phyloP scores from a whole-genome alignment of 2,797 vertebrate species.

The Astyanax mexicanus region DNA sequence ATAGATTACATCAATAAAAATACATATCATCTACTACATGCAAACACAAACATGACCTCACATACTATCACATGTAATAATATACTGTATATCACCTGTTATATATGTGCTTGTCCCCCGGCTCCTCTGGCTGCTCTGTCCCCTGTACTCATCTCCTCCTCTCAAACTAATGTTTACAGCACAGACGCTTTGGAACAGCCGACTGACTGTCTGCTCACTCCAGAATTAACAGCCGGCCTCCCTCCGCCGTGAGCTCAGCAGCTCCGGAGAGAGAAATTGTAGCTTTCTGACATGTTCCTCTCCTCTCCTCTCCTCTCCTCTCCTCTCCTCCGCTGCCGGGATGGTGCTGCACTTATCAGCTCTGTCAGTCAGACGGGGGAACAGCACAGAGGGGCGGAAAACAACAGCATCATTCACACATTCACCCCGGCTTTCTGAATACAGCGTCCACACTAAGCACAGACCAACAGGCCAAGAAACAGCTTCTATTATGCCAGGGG shows the following conservation, averaged over 20 bases:
- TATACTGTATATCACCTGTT: conserved; percentile 2
- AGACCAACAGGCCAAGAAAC: neutral
- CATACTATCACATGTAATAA: neutral
- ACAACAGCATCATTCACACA: conserved; percentile 59
- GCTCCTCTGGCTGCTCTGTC: conserved; percentile 7
- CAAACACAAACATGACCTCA: too few relatives aligned
- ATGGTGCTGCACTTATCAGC: conserved; percentile 20
- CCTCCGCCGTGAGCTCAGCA: conserved; percentile 35
- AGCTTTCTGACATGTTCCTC: conserved; percentile 54
- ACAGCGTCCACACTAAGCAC: neutral
- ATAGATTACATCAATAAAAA: too few relatives aligned
- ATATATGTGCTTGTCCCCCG: conserved; percentile 1
- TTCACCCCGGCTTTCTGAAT: neutral
- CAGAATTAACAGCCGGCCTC: conserved; percentile 19
- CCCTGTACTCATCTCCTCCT: neutral
- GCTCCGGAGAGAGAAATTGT: conserved; percentile 21
- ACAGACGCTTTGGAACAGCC: neutral
- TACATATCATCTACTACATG: too few relatives aligned
- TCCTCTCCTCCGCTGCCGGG: conserved; percentile 20
- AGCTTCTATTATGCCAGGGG: too few relatives aligned
- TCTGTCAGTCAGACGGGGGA: conserved; percentile 3
- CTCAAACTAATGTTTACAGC: conserved; percentile 8
- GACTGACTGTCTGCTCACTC: neutral
- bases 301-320: conserved; percentile 38
- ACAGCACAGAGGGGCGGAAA: conserved; percentile 12